These are phyloP conservation scores for Cryptomyrus ogoouensis DNA, from an alignment of 2,113 vertebrate species.

Conservation along the genomic window DNA sequence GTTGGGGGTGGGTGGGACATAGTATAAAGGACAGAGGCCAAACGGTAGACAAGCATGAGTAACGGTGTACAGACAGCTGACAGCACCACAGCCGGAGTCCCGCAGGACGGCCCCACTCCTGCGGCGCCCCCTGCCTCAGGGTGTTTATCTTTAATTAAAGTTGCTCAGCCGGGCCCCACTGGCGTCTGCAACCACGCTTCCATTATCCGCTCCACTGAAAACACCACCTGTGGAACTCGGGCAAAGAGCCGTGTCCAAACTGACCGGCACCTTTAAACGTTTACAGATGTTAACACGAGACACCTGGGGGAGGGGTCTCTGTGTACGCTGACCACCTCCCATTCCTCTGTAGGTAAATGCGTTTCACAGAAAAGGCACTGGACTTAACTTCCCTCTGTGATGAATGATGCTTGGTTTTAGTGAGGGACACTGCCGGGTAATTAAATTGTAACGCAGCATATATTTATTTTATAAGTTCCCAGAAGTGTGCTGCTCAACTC, in stretches of 20 bases:
- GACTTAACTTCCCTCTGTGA: background rate
- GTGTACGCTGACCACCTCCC: background rate
- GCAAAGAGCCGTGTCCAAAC: background rate
- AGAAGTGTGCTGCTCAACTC: background rate
- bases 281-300: background rate
- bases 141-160: constrained; percentile 6
- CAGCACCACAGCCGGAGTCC: background rate
- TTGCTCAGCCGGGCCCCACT: background rate
- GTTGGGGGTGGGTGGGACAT: background rate
- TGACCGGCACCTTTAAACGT: background rate
- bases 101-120: background rate
- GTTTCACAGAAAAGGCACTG: background rate
- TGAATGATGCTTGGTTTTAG: background rate
- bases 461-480: background rate
- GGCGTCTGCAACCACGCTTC: background rate
- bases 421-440: background rate
- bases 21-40: background rate
- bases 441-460: background rate
- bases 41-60: background rate
- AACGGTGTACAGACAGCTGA: background rate
- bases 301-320: background rate
- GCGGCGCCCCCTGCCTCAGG: background rate
- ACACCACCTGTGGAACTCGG: background rate
- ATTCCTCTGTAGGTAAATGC: background rate
- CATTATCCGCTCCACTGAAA: background rate